Evolutionary conservation across 2,113 vertebrate species (phyloP).

Genomic region (Seriola aureovittata): DNA sequence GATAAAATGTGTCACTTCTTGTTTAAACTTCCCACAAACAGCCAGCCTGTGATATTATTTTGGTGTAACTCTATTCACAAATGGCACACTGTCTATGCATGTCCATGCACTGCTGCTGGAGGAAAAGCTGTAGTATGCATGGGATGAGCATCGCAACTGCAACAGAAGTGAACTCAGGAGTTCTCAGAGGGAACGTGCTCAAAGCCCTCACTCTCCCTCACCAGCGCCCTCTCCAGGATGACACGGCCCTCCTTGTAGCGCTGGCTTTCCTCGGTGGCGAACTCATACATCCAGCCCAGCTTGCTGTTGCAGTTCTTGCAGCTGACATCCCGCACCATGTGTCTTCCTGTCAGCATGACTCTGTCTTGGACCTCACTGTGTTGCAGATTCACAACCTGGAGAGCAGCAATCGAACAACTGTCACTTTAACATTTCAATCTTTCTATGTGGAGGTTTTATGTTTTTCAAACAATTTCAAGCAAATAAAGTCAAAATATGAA

Average conservation of each 20-base stretch:
- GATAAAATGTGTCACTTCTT: conserved; percentile 31
- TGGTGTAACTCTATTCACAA: conserved; percentile 51
- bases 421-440: not conserved
- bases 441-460: not conserved
- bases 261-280: conserved; percentile 97
- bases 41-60: conserved; percentile 33
- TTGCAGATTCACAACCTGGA: conserved; percentile 96
- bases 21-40: conserved; percentile 28
- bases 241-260: conserved; percentile 98
- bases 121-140: conserved; percentile 28
- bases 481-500: not conserved
- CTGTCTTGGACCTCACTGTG: conserved; percentile 98
- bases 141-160: not conserved
- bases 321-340: conserved; percentile 98
- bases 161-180: conserved; percentile 83
- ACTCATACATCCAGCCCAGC: conserved; percentile 99
- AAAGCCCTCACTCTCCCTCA: conserved; percentile 96
- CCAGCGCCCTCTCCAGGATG: conserved; percentile 96
- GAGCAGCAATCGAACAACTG: not conserved
- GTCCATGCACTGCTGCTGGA: conserved; percentile 45
- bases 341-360: conserved; percentile 97
- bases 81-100: conserved; percentile 53
- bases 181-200: conserved; percentile 92
- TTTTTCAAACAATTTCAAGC: not conserved
- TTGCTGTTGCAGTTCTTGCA: conserved; percentile 99